A percentile compares a stretch with the other conserved stretches of the same genome.
These are phyloP conservation scores for Lampropteryx suffumata DNA, from an alignment of 2,888 invertebrate genomes.

Conservation along the genomic window DNA sequence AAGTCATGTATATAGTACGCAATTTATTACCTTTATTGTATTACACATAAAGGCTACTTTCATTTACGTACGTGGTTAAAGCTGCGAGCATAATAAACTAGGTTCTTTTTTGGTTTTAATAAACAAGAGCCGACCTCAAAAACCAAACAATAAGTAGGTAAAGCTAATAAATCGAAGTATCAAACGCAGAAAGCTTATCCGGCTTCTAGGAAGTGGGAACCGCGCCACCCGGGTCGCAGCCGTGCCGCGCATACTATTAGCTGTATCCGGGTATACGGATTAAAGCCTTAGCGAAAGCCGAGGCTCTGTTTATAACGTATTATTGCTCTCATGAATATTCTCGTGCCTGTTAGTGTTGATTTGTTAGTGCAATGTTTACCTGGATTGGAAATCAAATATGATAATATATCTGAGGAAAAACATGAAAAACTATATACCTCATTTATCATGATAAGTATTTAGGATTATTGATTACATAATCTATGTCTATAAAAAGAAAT, in stretches of 20 bases:
- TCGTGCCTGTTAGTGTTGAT: slow-evolving; percentile 30
- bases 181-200: slow-evolving; percentile 34
- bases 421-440: too few species aligned
- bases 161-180: slow-evolving; percentile 24
- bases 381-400: background rate
- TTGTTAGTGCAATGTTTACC: slow-evolving; percentile 15
- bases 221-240: slow-evolving; percentile 35
- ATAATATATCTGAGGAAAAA: too few species aligned
- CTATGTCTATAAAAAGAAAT: too few species aligned
- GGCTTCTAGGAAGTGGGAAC: slow-evolving; percentile 28
- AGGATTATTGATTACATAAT: too few species aligned
- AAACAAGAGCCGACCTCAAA: background rate
- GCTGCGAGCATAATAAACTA: too few species aligned
- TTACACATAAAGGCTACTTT: too few species aligned
- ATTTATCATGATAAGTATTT: too few species aligned
- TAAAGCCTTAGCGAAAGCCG: slow-evolving; percentile 41
- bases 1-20: too few species aligned
- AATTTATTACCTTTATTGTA: too few species aligned
- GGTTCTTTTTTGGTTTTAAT: too few species aligned
- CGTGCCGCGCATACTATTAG: slow-evolving; percentile 50
- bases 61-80: too few species aligned
- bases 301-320: slow-evolving; percentile 46
- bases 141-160: slow-evolving; percentile 1
- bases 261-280: slow-evolving; percentile 39
- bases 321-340: slow-evolving; percentile 48